A percentile compares a stretch with the other conserved stretches of the same genome.
Conservation (phyloP, 2,797 vertebrate genomes). For the Mormyrus proboscirostris region DNA sequence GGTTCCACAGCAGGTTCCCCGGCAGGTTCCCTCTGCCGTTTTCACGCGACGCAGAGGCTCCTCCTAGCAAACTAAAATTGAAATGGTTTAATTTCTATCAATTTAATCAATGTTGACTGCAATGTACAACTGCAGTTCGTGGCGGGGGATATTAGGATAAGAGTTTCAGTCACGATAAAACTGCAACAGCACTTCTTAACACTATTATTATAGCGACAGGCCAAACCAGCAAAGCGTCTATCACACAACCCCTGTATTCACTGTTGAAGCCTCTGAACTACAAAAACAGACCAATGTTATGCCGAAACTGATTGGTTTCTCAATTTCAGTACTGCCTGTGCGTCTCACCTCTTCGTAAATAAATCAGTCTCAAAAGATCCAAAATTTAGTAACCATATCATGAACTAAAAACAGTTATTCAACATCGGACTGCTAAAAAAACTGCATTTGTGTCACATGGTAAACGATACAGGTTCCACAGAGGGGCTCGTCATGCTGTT, state of each 20-base stretch:
- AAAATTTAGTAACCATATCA: not conserved
- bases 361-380: not conserved
- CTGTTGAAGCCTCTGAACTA: not conserved
- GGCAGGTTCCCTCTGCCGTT: not conserved
- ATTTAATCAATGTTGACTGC: not conserved
- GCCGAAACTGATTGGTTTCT: not conserved
- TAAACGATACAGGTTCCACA: not conserved
- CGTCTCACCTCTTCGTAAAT: not conserved
- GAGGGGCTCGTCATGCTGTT: not conserved
- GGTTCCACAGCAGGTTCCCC: not conserved
- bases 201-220: not conserved
- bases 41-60: not conserved
- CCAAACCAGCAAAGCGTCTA: not conserved
- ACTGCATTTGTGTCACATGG: not conserved
- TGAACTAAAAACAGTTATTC: not conserved
- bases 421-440: not conserved
- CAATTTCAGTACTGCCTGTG: not conserved
- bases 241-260: not conserved
- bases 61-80: not conserved
- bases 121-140: not conserved
- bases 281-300: not conserved
- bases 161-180: not conserved
- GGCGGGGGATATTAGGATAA: not conserved
- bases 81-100: not conserved
- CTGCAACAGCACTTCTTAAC: not conserved